A percentile compares a stretch with the other conserved stretches of the same genome.
Conservation (phyloP, 2,797 vertebrate genomes). For the Nasua narica region DNA sequence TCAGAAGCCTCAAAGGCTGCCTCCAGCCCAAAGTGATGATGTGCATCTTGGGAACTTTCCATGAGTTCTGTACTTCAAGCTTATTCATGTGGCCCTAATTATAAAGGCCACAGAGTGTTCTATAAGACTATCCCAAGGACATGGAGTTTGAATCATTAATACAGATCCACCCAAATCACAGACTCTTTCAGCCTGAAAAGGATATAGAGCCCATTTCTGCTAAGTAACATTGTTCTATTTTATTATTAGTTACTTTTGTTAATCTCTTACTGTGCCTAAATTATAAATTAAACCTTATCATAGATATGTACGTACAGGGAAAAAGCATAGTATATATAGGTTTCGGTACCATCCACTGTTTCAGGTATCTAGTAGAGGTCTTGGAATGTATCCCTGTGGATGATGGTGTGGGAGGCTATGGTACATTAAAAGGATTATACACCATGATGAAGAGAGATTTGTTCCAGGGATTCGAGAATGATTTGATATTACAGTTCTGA, state of each 20-base stretch:
- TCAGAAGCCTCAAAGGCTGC: rapidly evolving
- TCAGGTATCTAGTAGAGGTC: not conserved
- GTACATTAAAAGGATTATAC: not conserved
- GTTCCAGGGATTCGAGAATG: not conserved
- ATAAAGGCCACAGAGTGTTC: not conserved
- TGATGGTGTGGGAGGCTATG: not conserved
- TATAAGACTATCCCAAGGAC: not conserved
- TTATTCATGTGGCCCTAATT: not conserved
- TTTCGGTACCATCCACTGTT: not conserved
- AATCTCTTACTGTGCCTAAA: not conserved
- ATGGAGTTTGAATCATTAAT: not conserved
- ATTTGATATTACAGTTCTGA: not conserved
- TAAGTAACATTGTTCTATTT: not conserved
- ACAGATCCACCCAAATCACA: not conserved
- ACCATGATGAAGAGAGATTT: not conserved
- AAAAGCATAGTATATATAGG: not conserved
- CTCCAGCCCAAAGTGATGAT: not conserved
- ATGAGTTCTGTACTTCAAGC: not conserved
- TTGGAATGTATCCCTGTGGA: not conserved
- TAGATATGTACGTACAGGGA: not conserved
- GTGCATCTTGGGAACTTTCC: not conserved
- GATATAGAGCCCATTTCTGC: not conserved
- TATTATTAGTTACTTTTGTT: not conserved
- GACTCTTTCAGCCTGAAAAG: not conserved
- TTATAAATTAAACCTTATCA: not conserved